Percentiles rank a stretch among this genome's conserved stretches.
Evolutionary conservation across 2,797 vertebrate species (phyloP).

Genomic region (Phoebastria nigripes): DNA sequence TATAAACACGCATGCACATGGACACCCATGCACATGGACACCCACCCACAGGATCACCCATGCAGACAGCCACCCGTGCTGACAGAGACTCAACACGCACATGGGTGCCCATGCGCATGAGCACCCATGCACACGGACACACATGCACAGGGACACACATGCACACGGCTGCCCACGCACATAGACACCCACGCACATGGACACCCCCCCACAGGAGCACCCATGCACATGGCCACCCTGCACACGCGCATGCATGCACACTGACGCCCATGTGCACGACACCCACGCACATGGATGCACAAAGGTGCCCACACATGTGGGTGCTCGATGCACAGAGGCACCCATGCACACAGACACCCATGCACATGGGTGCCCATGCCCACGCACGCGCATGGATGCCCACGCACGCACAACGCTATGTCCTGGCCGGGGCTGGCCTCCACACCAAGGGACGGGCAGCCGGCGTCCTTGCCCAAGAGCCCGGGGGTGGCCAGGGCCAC

Average conservation of each 20-base stretch:
- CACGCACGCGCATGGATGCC: too few species aligned
- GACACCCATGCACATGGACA: neutral
- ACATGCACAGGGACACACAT: neutral
- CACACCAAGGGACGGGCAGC: fast-evolving
- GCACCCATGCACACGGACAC: neutral
- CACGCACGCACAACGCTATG: fast-evolving
- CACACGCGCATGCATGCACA: fast-evolving
- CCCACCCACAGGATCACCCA: neutral
- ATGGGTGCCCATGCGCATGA: neutral
- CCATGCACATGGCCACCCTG: neutral
- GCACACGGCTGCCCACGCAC: neutral
- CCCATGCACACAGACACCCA: too few species aligned
- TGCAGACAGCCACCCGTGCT: neutral
- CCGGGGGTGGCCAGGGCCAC: fast-evolving
- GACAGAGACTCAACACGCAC: neutral
- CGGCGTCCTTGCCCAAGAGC: neutral
- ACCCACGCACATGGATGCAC: fast-evolving
- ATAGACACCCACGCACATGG: too few species aligned
- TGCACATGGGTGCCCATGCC: neutral
- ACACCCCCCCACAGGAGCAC: too few species aligned
- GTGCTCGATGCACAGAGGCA: neutral
- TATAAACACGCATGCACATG: too few species aligned
- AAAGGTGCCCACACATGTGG: neutral
- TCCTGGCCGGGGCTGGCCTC: fast-evolving
- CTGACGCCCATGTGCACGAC: neutral